phyloP scores from a whole-genome alignment of 2,113 vertebrate genomes.

The Scatophagus argus region DNA sequence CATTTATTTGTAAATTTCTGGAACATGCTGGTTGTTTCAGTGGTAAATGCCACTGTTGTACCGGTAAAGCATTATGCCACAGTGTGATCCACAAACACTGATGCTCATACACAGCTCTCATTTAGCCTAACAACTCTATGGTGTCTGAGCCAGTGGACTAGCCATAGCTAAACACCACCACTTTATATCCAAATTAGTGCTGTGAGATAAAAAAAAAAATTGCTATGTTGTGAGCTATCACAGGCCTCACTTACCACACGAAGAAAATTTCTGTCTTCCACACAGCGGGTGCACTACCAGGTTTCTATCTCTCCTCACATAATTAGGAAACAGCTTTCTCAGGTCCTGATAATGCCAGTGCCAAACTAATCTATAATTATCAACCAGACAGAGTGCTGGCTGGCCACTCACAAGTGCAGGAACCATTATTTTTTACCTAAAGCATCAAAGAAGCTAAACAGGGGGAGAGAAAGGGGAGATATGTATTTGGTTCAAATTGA shows the following conservation, averaged over 20 bases:
- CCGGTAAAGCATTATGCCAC: not conserved
- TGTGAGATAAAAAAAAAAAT: constrained; percentile 29
- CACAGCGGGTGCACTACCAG: constrained; percentile 8
- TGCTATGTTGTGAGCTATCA: not conserved
- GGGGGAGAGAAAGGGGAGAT: constrained; percentile 51
- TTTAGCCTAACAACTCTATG: not conserved
- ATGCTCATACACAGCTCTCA: not conserved
- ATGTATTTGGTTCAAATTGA: constrained; percentile 78
- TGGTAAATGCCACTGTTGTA: not conserved
- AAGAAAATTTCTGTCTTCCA: constrained; percentile 24
- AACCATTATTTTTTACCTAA: constrained; percentile 57
- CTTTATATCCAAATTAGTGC: not conserved
- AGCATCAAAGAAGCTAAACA: constrained; percentile 65
- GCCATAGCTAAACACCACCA: not conserved
- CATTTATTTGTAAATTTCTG: not conserved
- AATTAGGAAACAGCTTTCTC: constrained; percentile 73
- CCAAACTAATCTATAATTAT: constrained; percentile 76
- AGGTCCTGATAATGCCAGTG: constrained; percentile 65
- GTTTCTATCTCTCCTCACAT: constrained; percentile 52
- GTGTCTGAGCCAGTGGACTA: not conserved
- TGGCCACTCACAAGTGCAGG: constrained; percentile 53
- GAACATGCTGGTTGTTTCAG: not conserved
- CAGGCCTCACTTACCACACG: constrained; percentile 23
- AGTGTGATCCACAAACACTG: not conserved
- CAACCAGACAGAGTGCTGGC: constrained; percentile 57